Conservation (phyloP, 2,797 vertebrate genomes). For the Sebastes taczanowskii region DNA sequence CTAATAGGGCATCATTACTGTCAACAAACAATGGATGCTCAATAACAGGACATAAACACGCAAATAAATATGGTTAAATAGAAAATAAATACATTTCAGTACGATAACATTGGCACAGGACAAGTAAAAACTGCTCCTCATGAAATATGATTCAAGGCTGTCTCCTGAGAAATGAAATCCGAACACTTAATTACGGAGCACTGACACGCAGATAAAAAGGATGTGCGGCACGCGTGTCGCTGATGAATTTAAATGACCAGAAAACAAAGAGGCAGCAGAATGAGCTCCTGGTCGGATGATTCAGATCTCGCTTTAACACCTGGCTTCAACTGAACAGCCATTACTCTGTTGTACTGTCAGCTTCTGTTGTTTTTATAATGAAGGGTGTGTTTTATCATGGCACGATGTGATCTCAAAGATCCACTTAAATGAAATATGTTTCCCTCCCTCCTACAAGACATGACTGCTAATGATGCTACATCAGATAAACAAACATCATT, state of each 20-base stretch:
- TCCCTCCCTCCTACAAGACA: background rate
- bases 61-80: background rate
- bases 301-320: constrained; percentile 28
- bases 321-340: constrained; percentile 12
- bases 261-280: constrained; percentile 22
- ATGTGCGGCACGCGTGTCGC: background rate
- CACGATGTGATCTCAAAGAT: constrained; percentile 11
- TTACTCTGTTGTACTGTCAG: constrained; percentile 10
- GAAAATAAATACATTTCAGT: constrained; percentile 8
- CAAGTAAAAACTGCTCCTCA: background rate
- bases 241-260: constrained; percentile 35
- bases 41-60: background rate
- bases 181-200: constrained; percentile 19
- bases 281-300: constrained; percentile 12
- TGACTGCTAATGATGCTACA: constrained; percentile 35
- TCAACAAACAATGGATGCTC: background rate
- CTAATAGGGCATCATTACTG: background rate
- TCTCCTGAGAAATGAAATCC: constrained; percentile 8
- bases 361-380: constrained; percentile 11
- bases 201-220: constrained; percentile 25
- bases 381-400: background rate
- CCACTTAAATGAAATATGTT: constrained; percentile 16
- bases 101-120: background rate
- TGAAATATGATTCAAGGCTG: constrained; percentile 5
- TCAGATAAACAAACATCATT: constrained; percentile 22